Percentiles rank a stretch among this genome's conserved stretches.
phyloP scores from a whole-genome alignment of 2,797 vertebrate genomes.

The Hydrophis major region DNA sequence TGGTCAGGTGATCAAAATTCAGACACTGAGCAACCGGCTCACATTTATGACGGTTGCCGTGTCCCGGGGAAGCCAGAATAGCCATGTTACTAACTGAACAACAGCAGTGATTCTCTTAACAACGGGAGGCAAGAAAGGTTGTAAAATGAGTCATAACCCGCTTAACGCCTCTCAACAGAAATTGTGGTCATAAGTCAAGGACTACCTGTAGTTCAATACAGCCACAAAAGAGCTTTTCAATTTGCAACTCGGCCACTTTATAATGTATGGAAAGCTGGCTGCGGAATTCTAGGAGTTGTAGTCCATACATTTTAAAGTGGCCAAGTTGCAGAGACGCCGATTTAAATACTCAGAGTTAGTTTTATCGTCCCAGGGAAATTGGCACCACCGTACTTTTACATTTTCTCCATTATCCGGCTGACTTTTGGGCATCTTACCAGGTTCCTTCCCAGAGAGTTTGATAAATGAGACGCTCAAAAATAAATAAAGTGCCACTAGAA shows the following conservation, averaged over 20 bases:
- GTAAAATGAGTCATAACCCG: background rate
- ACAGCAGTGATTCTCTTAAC: background rate
- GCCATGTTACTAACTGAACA: background rate
- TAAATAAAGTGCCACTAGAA: background rate
- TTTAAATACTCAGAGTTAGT: background rate
- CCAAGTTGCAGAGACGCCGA: background rate
- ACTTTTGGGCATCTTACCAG: background rate
- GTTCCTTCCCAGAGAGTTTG: background rate
- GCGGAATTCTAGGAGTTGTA: background rate
- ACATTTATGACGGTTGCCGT: background rate
- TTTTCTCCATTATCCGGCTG: background rate
- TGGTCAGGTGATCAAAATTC: background rate
- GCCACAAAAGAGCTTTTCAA: background rate
- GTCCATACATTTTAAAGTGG: background rate
- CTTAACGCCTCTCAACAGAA: background rate
- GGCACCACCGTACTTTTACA: background rate
- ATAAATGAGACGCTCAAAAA: background rate
- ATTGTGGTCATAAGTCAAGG: background rate
- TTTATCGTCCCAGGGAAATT: background rate
- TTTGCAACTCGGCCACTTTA: background rate
- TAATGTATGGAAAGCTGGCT: background rate
- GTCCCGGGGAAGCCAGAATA: background rate
- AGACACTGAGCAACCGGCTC: background rate
- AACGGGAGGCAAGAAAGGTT: background rate
- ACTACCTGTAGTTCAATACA: background rate